Evolutionary conservation across 1,140 invertebrate genomes (phyloP), one percentile per base, ranked within the genome.

Genomic region (Tribolium madens): DNA sequence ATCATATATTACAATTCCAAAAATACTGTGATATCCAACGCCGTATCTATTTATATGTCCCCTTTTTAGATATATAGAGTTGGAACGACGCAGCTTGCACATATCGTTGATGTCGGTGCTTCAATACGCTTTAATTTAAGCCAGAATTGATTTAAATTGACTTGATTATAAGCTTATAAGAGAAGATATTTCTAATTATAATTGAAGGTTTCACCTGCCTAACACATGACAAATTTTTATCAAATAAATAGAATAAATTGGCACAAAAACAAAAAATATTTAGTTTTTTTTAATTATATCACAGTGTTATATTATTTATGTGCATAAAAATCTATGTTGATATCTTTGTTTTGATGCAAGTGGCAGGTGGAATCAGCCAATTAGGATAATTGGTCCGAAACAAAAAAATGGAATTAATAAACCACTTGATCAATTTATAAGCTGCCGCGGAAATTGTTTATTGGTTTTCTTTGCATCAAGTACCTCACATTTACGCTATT

Each of bases 401-500:
- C 21, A 13, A 64, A 12, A 12, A 33, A 31, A 33, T 14, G n/a
- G 57, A 33, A 64, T 64, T 64, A 64, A 64, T 64, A 64, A 64
- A 64, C 57, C 57, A 64, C 57, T 64, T 33, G 57, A 64, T 64
- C 33, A 64, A 64, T 64, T 64, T 64, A 64, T 64, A 64, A 64
- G 57, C 57, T 64, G 57, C 57, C 26, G 57, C 33, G 57, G 12
- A 64, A 64, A 64, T 33, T 64, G 57, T 64, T 64, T 64, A 64
- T 64, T 64, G 57, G 57, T 64, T 64, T 64, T 64, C 57, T 64
- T 36, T 64, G 31, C 57, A 31, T n/a, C 21, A 64, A 64, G 57
- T 64, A 64, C 57, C 57, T 64, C 57, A 64, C 57, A 64, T 64
- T 64, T 64, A 33, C 57, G 57, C 57, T 64, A 64, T 64, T 64